A percentile compares a stretch with the other conserved stretches of the same genome.
These are phyloP conservation scores for Acronicta psi DNA, from an alignment of 2,888 invertebrate genomes.

Conservation along the genomic window DNA sequence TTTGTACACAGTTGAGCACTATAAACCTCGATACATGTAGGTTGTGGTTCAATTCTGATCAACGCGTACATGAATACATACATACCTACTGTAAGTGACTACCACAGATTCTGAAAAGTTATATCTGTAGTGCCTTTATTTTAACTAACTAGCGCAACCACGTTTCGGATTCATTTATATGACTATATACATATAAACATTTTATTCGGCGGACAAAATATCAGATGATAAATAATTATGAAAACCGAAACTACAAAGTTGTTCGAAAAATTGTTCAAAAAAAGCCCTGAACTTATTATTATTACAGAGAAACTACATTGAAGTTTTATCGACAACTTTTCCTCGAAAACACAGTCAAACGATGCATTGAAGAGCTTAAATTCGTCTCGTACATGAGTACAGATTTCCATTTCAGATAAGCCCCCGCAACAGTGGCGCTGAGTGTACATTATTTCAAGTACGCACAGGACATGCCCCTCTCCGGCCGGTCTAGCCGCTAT, in stretches of 20 bases:
- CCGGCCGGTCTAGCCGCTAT: constrained; percentile 31
- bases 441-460: constrained; percentile 50
- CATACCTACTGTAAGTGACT: too few relatives aligned
- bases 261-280: neutral
- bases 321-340: neutral
- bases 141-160: neutral
- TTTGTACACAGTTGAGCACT: constrained; percentile 37
- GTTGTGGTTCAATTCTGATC: constrained; percentile 32
- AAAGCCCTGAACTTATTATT: neutral
- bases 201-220: too few relatives aligned
- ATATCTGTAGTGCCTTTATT: constrained; percentile 8
- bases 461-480: constrained; percentile 38
- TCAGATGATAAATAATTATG: constrained; percentile 9
- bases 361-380: constrained; percentile 41
- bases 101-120: too few relatives aligned
- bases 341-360: constrained; percentile 13
- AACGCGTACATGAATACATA: constrained; percentile 17
- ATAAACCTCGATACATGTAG: constrained; percentile 27
- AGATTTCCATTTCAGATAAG: constrained; percentile 54
- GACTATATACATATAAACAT: constrained; percentile 6
- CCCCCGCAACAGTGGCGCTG: constrained; percentile 26
- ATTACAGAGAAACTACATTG: neutral
- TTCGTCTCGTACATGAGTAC: constrained; percentile 43
- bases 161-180: constrained; percentile 16
- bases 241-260: constrained; percentile 5